Evolutionary conservation across 2,113 vertebrate species (phyloP), one percentile per base, ranked within the genome.

Genomic region (Notiomystis cincta): DNA sequence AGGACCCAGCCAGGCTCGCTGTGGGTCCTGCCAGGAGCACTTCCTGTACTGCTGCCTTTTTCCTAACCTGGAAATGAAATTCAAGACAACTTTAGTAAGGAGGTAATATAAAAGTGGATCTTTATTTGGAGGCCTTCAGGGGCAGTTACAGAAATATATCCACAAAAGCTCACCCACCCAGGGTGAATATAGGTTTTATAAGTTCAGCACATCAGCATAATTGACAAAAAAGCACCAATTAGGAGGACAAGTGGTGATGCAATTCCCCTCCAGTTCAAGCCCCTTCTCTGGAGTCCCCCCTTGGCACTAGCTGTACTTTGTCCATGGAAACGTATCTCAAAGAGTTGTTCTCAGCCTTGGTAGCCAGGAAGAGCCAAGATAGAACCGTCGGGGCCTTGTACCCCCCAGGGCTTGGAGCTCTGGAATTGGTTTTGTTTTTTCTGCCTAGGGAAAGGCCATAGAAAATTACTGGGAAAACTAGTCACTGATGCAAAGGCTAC

Each of bases 11-110:
- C 61, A 51, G 33, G 15, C 0, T 3, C 7, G 6, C 51, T 2
- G 0, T 33, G 45, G 15, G 16, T 37, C 16, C 47, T 31, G n/a
- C 54, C 58, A 70, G 81, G 19, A 87, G 14, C 7, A 3, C 11
- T 45, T 14, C 40, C 28, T 50, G 4, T 6, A 3, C 45, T n/a
- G 23, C 6, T n/a, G 14, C 18, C 28, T 42, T 28, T 15, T 27
- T 17, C 37, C 23, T 8, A 22, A 10, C 30, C 30, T 53, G 37
- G 19, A 28, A 64, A 35, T 14, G 24, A 64, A 35, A 64, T 17
- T 13, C 1, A 1, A n/a, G 37, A 4, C 16, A 6, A 6, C 5
- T 21, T n/a, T 17, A 13, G 4, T 9, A 11, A 25, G 22, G 18
- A 62, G 37, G 37, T n/a, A 27, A 5, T 42, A 30, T 2, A 23